Base-by-base conservation (phyloP, 2,113 vertebrate genomes). In the Notiomystis cincta region DNA sequence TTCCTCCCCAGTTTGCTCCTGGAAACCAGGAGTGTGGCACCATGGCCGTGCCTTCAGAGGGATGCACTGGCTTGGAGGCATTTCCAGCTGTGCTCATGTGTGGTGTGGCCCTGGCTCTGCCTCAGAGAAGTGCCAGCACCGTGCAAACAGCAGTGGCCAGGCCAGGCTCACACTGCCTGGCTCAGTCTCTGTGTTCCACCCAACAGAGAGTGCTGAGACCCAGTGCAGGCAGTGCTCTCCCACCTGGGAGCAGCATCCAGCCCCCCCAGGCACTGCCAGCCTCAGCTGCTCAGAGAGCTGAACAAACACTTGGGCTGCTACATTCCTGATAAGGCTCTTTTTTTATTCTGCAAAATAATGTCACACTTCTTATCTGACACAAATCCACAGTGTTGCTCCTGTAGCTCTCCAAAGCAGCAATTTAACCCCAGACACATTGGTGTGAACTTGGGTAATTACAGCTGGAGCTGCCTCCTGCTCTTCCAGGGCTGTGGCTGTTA, bases 311-410 rank as follows among this genome's bases (percentile, higher is more conserved):
- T 11, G 4, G 79, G 45, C 79, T 90, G 75, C 6, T 56, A 65
- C 58, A 11, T 33, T 27, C 71, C 67, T 90, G 94, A 82, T 90
- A 91, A 90, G 54, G 45, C 30, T 85, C 61, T 76, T 76, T 60
- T 60, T 72, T 86, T 21, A 83, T 86, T 72, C 88, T 47, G 58
- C 79, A 80, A 70, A 96, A 95, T 86, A 92, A 71, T 92, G 95
- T 81, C 67, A 66, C 67, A 50, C 71, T 67, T 57, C 62, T 82
- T 89, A 92, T 90, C 95, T 89, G 76, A 96, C 94, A 90, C 11
- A 16, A 70, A 90, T 81, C 93, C 19, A 0, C 2, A 9, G 56
- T 15, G 88, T 72, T 88, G 80, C 86, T 83, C 86, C 88, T 17
- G 66, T 4, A 38, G 66, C 7, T 86, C 90, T 93, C 92, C 77